Evolutionary conservation across 2,113 vertebrate species (phyloP), one percentile per base, ranked within the genome.

Genomic region (Proteles cristata): DNA sequence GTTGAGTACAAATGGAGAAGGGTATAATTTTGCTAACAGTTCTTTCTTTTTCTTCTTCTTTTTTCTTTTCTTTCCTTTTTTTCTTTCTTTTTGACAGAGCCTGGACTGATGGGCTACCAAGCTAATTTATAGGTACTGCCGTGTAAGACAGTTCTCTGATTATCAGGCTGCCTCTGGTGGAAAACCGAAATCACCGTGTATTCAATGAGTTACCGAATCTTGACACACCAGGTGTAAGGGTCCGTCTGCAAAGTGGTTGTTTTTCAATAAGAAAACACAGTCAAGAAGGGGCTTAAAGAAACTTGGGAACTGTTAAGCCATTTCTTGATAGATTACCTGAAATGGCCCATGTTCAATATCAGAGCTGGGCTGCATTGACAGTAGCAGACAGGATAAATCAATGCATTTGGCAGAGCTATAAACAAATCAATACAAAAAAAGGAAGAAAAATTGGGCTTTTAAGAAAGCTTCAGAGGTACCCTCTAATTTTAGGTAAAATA

Each of bases 91-190:
- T 85, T 86, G 77, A 95, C 61, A 92, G 45, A 94, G 35, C 58
- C 45, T 55, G 73, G 65, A 74, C 33, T 63, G 74, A 97, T 97
- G 66, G 69, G 31, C 87, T 94, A 77, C 53, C 89, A 79, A 77
- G 79, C 80, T 97, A 98, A 98, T 98, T 92, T 97, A 94, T 96
- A 97, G 96, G 87, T 50, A 14, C n/a, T 21, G 3, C 25, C 94
- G 95, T 83, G 88, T 93, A 90, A 96, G 95, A 94, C 76, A 96
- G 98, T 89, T 81, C 90, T 65, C 82, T 80, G 63, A 92, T 96
- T 97, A 97, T 97, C 95, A 53, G 55, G 15, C 33, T 98, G 93
- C 93, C 93, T 97, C 63, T 91, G 85, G 71, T 94, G 76, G 74
- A 97, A 91, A 97, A 92, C 11, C 58, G 61, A 97, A 98, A 97